Evolutionary conservation across 2,113 vertebrate species (phyloP).

Genomic region (rat (Rattus norvegicus)): DNA sequence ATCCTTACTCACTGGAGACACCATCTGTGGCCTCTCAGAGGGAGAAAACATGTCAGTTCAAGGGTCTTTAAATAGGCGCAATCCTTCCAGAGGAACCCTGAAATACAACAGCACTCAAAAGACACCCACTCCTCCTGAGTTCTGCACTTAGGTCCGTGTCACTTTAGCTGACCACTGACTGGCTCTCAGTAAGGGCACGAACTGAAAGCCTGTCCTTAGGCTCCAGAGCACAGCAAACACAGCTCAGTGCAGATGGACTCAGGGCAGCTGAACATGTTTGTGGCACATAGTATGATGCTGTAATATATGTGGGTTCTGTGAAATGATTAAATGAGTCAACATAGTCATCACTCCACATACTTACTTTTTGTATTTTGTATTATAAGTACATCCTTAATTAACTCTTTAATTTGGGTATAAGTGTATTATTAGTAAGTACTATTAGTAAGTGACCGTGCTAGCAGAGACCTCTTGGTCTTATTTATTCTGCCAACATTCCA

Average conservation of each 20-base stretch:
- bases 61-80: constrained; percentile 9
- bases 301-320: not conserved
- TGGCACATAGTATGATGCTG: not conserved
- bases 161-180: not conserved
- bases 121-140: not conserved
- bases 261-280: not conserved
- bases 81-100: constrained; percentile 9
- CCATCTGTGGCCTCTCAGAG: constrained; percentile 81
- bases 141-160: not conserved
- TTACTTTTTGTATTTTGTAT: not conserved
- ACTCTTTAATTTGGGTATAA: not conserved
- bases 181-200: not conserved
- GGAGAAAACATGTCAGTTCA: constrained; percentile 77
- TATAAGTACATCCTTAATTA: not conserved
- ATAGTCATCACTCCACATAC: not conserved
- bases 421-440: not conserved
- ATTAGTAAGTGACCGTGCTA: not conserved
- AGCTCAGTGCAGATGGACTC: not conserved
- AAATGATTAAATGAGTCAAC: not conserved
- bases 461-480: not conserved
- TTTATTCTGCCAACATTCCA: not conserved
- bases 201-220: not conserved
- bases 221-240: not conserved
- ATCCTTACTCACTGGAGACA: not conserved
- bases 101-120: constrained; percentile 20